Conservation (phyloP, 1,140 invertebrate species). For the Bombus ignitus region DNA sequence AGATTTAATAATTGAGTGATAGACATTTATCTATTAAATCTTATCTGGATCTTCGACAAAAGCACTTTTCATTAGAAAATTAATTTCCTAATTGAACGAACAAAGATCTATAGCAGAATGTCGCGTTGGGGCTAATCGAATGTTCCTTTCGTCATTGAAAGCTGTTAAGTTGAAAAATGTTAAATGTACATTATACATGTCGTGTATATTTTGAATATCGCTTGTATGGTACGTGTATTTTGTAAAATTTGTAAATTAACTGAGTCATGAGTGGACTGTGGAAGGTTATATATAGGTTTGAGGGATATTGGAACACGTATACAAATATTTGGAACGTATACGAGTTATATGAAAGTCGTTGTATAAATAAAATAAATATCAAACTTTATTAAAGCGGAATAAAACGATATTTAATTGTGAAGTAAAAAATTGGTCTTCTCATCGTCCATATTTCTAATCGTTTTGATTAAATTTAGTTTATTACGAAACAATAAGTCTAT, state of each 20-base stretch:
- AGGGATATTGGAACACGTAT: neutral
- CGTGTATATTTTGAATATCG: too few species aligned
- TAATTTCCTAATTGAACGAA: neutral
- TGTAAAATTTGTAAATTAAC: neutral
- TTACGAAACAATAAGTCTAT: neutral
- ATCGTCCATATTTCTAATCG: neutral
- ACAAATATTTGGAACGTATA: neutral
- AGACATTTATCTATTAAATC: neutral
- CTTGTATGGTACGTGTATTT: neutral
- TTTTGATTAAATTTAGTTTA: neutral
- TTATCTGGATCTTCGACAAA: neutral
- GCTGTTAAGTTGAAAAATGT: neutral
- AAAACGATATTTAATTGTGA: too few species aligned
- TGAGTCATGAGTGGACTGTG: neutral
- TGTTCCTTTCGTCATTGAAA: neutral
- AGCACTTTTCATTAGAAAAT: neutral
- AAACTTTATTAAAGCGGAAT: neutral
- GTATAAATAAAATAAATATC: neutral
- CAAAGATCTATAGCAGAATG: neutral
- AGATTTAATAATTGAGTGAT: slow-evolving; percentile 1
- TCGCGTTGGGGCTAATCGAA: neutral
- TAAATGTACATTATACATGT: neutral
- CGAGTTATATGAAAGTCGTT: neutral
- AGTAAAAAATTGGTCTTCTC: too few species aligned
- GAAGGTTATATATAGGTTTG: neutral